phyloP scores from a whole-genome alignment of 2,888 invertebrate genomes.

The Tipula unca region DNA sequence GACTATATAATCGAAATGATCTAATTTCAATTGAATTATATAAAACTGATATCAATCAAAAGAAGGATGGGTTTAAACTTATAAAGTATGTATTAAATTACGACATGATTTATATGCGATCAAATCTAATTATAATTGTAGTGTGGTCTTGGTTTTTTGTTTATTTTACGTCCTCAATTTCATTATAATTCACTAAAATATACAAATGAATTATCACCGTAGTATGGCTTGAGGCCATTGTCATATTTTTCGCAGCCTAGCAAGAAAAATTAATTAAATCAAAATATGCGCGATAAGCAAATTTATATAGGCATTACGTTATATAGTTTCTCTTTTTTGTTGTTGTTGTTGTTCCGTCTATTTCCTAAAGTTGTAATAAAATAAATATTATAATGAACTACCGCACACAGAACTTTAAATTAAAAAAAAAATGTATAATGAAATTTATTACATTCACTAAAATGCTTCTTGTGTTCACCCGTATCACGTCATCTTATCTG shows the following conservation, averaged over 20 bases:
- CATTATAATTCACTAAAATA: background rate
- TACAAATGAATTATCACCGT: no score
- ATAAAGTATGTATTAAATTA: background rate
- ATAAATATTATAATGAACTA: background rate
- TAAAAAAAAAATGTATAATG: no score
- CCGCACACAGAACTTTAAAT: background rate
- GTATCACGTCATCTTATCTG: background rate
- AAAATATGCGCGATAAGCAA: background rate
- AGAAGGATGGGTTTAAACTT: background rate
- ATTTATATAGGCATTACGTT: background rate
- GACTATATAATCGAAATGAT: background rate
- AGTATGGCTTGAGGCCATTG: background rate
- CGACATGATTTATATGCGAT: background rate
- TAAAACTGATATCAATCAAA: background rate
- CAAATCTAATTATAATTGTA: background rate
- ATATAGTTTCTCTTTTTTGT: background rate
- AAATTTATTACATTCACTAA: background rate
- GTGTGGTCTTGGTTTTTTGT: background rate
- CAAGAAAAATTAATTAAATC: background rate
- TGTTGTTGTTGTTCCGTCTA: background rate
- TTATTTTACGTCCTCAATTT: background rate
- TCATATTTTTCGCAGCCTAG: background rate
- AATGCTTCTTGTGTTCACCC: background rate
- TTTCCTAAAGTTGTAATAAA: background rate
- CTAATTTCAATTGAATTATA: background rate